Evolutionary conservation across 2,113 vertebrate genomes (phyloP), one percentile per base, ranked within the genome.

Genomic region (Platysternon megacephalum): DNA sequence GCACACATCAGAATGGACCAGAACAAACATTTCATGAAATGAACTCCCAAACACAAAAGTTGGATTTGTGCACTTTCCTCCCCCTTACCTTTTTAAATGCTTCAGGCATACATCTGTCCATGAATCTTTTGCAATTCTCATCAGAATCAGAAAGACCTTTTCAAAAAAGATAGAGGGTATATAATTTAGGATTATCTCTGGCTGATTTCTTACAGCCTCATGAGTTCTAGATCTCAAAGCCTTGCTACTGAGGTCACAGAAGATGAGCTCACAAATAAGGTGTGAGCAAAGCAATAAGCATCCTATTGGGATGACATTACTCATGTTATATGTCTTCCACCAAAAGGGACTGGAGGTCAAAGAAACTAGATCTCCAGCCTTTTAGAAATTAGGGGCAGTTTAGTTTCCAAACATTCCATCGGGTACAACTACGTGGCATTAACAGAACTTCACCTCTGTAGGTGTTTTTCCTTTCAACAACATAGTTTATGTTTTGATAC

Each of bases 81-180:
- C 29, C 56, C 76, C 97, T 98, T 93, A 99, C 99, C 99, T 99
- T 99, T 98, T 99, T 99, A 98, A 99, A 99, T 95, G 99, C 99
- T 98, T 99, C 99, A 46, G 99, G 99, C 99, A 99, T 99, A 97
- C 99, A 99, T 79, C 99, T 98, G 92, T 99, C 99, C 97, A 99
- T 99, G 97, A 99, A 99, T 32, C 99, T 98, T 97, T 99, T 99
- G 97, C 99, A 99, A 97, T 99, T 99, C 97, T 99, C 99, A 98
- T 99, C 99, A 10, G 99, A 99, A 87, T 99, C 99, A 39, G 99
- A 99, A 86, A 99, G 98, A 97, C 99, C 99, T 99, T 98, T 72
- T 81, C 65, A 93, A 97, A 96, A 94, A 97, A 51, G 82, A n/a
- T 42, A 97, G 29, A 97, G 5, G 14, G 79, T 3, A 46, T 1